Percentiles rank a stretch among this genome's conserved stretches.
Evolutionary conservation across 2,113 vertebrate genomes (phyloP).

Genomic region (Paracanthobrama guichenoti): DNA sequence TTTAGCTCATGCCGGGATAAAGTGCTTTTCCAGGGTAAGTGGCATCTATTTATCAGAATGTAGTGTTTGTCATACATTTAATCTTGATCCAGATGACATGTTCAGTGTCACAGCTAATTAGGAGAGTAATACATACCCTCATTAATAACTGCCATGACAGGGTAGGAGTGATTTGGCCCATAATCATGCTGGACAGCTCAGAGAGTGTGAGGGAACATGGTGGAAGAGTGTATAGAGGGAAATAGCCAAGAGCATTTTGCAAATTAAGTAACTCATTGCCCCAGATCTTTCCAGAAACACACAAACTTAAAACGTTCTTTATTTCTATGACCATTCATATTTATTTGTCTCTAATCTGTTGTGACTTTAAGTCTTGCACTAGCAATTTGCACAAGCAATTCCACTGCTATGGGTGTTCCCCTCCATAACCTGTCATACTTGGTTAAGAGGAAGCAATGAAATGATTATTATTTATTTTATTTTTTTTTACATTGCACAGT

Average conservation of each 20-base stretch:
- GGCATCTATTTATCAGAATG: conserved; percentile 58
- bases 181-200: conserved; percentile 63
- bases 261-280: conserved; percentile 4
- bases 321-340: background rate
- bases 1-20: conserved; percentile 29
- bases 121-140: conserved; percentile 60
- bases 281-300: background rate
- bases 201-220: conserved; percentile 42
- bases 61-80: conserved; percentile 67
- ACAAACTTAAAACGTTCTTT: conserved; percentile 8
- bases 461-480: background rate
- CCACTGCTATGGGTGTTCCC: background rate
- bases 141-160: conserved; percentile 63
- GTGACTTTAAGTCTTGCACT: conserved; percentile 28
- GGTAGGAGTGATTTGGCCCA: conserved; percentile 58
- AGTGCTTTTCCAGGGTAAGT: conserved; percentile 52
- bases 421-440: conserved; percentile 15
- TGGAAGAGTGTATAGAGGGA: background rate
- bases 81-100: conserved; percentile 69
- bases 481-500: background rate
- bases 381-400: background rate
- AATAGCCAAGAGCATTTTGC: conserved; percentile 3
- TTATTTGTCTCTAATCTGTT: conserved; percentile 7
- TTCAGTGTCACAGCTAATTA: conserved; percentile 69
- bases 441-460: background rate